phyloP scores from a whole-genome alignment of 1,140 invertebrate genomes.

The Lordiphosa clarofinis region DNA sequence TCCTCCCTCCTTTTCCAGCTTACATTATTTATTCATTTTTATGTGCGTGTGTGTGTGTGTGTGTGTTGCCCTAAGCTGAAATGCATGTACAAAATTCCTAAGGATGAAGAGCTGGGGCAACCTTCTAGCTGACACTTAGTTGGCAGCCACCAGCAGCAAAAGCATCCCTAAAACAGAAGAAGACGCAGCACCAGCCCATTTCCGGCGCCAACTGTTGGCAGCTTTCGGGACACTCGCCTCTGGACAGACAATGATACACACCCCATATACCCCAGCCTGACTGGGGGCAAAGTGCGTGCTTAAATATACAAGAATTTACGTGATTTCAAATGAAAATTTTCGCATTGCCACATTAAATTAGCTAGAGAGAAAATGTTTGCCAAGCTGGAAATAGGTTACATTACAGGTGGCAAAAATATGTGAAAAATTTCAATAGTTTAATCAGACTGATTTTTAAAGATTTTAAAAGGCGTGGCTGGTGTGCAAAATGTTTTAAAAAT shows the following conservation, averaged over 20 bases:
- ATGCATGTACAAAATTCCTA: constrained; percentile 44
- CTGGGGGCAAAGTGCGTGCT: constrained; percentile 29
- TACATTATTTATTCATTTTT: not conserved
- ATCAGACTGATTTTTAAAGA: too few relatives aligned
- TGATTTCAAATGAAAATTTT: constrained; percentile 42
- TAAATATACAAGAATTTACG: constrained; percentile 40
- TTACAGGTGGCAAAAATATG: constrained; percentile 2
- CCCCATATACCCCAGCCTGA: not conserved
- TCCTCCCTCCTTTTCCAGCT: not conserved
- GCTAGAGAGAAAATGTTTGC: not conserved
- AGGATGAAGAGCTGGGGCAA: constrained; percentile 3
- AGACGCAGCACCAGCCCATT: constrained; percentile 8
- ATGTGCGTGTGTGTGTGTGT: constrained; percentile 2
- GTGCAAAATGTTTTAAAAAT: too few relatives aligned
- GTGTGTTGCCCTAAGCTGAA: constrained; percentile 36
- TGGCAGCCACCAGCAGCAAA: constrained; percentile 52
- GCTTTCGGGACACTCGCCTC: constrained; percentile 29
- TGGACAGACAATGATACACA: constrained; percentile 16
- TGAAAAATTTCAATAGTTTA: too few relatives aligned
- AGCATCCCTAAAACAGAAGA: constrained; percentile 23
- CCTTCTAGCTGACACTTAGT: constrained; percentile 53
- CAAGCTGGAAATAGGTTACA: not conserved
- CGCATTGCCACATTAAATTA: constrained; percentile 17
- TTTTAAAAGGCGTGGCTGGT: too few relatives aligned
- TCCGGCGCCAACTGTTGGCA: constrained; percentile 41